Evolutionary conservation across 2,113 vertebrate species (phyloP).

Genomic region (Sinocyclocheilus anshuiensis): DNA sequence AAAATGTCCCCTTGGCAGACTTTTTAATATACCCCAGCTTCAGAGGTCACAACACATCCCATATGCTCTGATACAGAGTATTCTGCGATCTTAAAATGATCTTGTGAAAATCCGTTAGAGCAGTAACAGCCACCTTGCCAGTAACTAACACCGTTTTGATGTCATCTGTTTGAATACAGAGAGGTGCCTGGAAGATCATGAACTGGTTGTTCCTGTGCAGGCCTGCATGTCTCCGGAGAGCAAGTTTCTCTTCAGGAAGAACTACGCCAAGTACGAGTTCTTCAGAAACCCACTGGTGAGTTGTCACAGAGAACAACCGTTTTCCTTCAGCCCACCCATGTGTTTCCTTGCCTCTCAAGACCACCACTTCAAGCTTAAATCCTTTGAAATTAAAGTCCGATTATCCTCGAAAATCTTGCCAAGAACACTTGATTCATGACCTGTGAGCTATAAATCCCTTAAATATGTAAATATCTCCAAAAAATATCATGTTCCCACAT

Average conservation of each 20-base stretch:
- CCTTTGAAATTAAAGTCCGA: slow-evolving; percentile 5
- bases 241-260: slow-evolving; percentile 97
- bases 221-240: slow-evolving; percentile 89
- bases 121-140: background rate
- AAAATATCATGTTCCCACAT: background rate
- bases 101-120: background rate
- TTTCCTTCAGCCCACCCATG: slow-evolving; percentile 1
- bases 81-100: background rate
- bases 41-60: background rate
- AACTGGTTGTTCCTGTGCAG: slow-evolving; percentile 90
- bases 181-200: slow-evolving; percentile 94
- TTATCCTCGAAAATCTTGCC: background rate
- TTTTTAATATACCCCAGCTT: background rate
- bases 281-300: slow-evolving; percentile 93
- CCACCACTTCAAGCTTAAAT: slow-evolving; percentile 24
- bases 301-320: background rate
- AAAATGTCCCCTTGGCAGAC: background rate
- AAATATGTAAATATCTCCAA: slow-evolving; percentile 11
- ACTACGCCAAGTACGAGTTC: slow-evolving; percentile 98
- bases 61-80: background rate
- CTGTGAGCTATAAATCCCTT: slow-evolving; percentile 18
- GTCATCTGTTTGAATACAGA: slow-evolving; percentile 71
- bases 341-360: background rate
- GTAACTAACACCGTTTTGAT: background rate
- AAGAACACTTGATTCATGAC: slow-evolving; percentile 13